Conservation (phyloP, 2,113 vertebrate genomes). For the Lampris incognitus region DNA sequence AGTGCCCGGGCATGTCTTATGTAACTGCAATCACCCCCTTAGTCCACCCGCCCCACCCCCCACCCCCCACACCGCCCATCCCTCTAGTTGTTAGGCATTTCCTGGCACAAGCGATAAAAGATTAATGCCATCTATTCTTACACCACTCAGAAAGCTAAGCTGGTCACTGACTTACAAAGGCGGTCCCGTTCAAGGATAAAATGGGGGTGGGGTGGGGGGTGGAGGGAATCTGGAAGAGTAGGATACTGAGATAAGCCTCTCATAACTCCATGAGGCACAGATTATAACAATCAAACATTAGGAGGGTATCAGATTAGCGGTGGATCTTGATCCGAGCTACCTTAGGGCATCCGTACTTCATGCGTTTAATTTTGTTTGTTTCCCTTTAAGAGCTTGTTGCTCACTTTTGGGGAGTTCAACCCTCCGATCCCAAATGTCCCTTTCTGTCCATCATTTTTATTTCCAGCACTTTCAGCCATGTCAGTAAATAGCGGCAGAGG, state of each 20-base stretch:
- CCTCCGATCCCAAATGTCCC: too few species aligned
- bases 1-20: conserved; percentile 38
- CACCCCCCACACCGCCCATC: not conserved
- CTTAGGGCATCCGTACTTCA: not conserved
- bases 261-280: not conserved
- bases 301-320: not conserved
- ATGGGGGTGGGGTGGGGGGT: too few species aligned
- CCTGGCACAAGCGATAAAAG: conserved; percentile 56
- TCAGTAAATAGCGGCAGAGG: too few species aligned
- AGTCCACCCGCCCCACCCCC: too few species aligned
- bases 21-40: conserved; percentile 32
- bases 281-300: not conserved
- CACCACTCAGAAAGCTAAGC: conserved; percentile 20
- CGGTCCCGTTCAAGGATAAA: not conserved
- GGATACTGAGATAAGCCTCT: conserved; percentile 8
- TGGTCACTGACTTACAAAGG: conserved; percentile 7
- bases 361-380: not conserved
- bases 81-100: conserved; percentile 63
- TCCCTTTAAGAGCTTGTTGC: too few species aligned
- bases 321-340: not conserved
- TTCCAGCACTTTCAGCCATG: too few species aligned
- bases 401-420: too few species aligned
- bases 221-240: not conserved
- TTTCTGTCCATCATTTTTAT: too few species aligned
- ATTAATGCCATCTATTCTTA: conserved; percentile 57